A percentile compares a stretch with the other conserved stretches of the same genome.
Conservation (phyloP, 2,888 invertebrate genomes). For the Drosophila borealis region DNA sequence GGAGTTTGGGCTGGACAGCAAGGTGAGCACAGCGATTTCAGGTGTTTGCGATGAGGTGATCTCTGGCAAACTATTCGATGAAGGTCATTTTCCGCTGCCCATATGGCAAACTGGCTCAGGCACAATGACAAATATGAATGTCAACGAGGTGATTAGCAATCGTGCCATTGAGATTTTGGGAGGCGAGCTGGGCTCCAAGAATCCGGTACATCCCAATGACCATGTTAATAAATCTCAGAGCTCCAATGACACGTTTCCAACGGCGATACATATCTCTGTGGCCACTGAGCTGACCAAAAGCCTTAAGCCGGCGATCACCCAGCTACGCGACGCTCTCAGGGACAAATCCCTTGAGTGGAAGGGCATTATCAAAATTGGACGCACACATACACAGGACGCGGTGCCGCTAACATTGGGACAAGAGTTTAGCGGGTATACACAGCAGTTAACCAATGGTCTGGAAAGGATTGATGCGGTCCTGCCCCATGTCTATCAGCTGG, state of each 20-base stretch:
- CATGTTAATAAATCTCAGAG: slow-evolving; percentile 99
- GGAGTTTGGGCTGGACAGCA: slow-evolving; percentile 94
- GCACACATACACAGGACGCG: slow-evolving; percentile 94
- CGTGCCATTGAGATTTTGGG: slow-evolving; percentile 94
- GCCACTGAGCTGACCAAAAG: slow-evolving; percentile 93
- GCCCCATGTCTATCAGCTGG: slow-evolving; percentile 94
- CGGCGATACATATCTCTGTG: slow-evolving; percentile 98
- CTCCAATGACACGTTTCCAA: slow-evolving; percentile 98
- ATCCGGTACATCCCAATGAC: slow-evolving; percentile 98
- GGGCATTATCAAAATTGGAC: slow-evolving; percentile 97
- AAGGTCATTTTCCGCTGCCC: slow-evolving; percentile 96
- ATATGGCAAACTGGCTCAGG: slow-evolving; percentile 99
- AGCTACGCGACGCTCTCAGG: slow-evolving; percentile 90
- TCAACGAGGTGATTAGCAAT: slow-evolving; percentile 95
- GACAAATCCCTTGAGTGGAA: slow-evolving; percentile 92
- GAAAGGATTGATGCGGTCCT: slow-evolving; percentile 92
- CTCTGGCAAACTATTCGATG: slow-evolving; percentile 94
- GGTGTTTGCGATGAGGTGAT: slow-evolving; percentile 97
- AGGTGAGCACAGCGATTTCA: slow-evolving; percentile 93
- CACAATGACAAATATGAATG: slow-evolving; percentile 99
- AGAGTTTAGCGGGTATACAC: slow-evolving; percentile 96
- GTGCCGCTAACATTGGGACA: slow-evolving; percentile 97
- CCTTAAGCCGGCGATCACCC: slow-evolving; percentile 91
- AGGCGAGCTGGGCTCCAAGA: slow-evolving; percentile 95
- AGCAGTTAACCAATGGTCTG: slow-evolving; percentile 93